A percentile compares a stretch with the other conserved stretches of the same genome.
Conservation (phyloP, 2,797 vertebrate species). For the Ctenosaura bakeri region DNA sequence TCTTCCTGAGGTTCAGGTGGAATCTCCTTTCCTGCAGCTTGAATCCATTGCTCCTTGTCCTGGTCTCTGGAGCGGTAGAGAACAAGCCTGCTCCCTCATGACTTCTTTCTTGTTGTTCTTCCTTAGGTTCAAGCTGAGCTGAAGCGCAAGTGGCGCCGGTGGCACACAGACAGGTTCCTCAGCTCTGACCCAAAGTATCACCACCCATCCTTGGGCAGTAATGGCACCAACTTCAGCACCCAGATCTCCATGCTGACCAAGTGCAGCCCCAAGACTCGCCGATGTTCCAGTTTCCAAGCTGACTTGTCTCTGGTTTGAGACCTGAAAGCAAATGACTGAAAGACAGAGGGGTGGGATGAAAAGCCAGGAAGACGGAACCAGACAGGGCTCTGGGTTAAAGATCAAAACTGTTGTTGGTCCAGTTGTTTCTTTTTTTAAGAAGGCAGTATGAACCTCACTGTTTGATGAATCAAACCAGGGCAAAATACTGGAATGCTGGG, state of each 20-base stretch:
- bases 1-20: too few relatives aligned
- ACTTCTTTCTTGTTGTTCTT: too few relatives aligned
- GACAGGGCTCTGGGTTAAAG: fast-evolving
- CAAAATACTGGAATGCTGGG: conserved; percentile 51
- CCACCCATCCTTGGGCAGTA: conserved; percentile 91
- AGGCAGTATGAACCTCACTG: neutral
- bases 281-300: conserved; percentile 83
- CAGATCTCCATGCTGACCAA: conserved; percentile 96
- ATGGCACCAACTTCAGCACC: conserved; percentile 93
- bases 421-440: conserved; percentile 30
- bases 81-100: too few relatives aligned
- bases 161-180: conserved; percentile 91
- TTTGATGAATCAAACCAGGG: conserved; percentile 42
- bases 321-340: neutral
- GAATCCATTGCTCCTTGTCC: too few relatives aligned
- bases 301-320: conserved; percentile 83
- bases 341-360: neutral
- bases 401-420: neutral
- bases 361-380: conserved; percentile 6
- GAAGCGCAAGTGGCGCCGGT: conserved; percentile 95
- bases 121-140: conserved; percentile 94
- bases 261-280: conserved; percentile 89
- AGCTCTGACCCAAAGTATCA: conserved; percentile 91
- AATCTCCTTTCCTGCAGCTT: too few relatives aligned
- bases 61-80: too few relatives aligned